Percentiles rank a stretch among this genome's conserved stretches.
Conservation (phyloP, 2,797 vertebrate species). For the Myripristis murdjan region DNA sequence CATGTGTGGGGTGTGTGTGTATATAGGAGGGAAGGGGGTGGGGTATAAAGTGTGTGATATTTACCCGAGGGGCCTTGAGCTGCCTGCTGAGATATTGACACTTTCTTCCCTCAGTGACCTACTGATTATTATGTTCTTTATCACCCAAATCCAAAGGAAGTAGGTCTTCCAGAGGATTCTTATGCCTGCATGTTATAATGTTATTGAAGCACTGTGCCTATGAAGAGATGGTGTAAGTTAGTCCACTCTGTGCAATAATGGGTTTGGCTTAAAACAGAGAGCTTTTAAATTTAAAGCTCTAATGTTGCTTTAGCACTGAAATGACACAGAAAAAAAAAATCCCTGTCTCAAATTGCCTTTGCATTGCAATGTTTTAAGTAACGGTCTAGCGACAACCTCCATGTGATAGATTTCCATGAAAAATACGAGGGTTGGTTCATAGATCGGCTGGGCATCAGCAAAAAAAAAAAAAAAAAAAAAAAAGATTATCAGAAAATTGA, state of each 20-base stretch:
- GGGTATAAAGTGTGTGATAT: conserved; percentile 24
- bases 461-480: neutral
- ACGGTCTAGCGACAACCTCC: neutral
- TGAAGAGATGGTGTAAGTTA: neutral
- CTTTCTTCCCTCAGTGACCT: conserved; percentile 38
- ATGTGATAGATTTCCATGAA: neutral
- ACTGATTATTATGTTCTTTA: conserved; percentile 56
- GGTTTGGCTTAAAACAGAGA: neutral
- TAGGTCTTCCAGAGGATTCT: conserved; percentile 52
- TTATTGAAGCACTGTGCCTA: conserved; percentile 6
- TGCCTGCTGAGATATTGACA: conserved; percentile 62
- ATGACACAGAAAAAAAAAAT: neutral
- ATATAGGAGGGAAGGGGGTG: neutral
- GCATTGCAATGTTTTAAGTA: neutral
- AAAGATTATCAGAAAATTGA: neutral
- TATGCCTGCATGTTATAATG: conserved; percentile 14
- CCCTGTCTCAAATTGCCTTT: neutral
- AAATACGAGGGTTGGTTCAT: neutral
- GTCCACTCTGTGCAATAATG: neutral
- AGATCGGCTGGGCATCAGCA: neutral
- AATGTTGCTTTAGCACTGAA: neutral
- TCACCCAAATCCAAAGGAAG: conserved; percentile 49
- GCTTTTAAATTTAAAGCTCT: conserved; percentile 12
- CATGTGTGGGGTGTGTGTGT: conserved; percentile 13
- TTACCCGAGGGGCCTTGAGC: conserved; percentile 46